Conservation (phyloP, 2,113 vertebrate genomes). For the Upupa epops region DNA sequence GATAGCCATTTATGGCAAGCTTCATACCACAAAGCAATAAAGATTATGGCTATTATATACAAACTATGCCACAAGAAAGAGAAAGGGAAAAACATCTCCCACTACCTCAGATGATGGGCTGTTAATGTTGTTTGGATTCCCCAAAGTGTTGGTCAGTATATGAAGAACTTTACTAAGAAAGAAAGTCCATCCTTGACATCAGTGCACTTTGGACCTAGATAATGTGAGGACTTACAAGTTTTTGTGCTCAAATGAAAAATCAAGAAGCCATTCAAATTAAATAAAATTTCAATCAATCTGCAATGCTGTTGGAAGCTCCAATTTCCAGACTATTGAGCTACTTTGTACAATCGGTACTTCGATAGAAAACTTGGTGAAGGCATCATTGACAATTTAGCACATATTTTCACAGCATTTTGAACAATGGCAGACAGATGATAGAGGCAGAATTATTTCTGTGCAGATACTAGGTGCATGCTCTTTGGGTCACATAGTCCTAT, state of each 20-base stretch:
- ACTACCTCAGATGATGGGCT: background rate
- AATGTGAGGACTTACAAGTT: background rate
- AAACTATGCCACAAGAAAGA: background rate
- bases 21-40: slow-evolving; percentile 20
- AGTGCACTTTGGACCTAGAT: background rate
- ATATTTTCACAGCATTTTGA: background rate
- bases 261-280: background rate
- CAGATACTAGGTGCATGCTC: background rate
- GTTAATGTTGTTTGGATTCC: background rate
- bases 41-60: background rate
- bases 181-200: background rate
- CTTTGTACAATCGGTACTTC: background rate
- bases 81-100: background rate
- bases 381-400: fast-evolving
- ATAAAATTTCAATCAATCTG: background rate
- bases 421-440: background rate
- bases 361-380: background rate
- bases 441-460: background rate
- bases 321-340: background rate
- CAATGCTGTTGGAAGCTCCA: background rate
- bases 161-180: background rate
- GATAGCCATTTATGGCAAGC: background rate
- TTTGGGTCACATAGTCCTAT: background rate
- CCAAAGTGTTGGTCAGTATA: background rate
- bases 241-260: background rate